Percentiles rank a stretch among this genome's conserved stretches.
These are phyloP conservation scores for Notocelia uddmanniana DNA, from an alignment of 2,888 invertebrate species.

Conservation along the genomic window DNA sequence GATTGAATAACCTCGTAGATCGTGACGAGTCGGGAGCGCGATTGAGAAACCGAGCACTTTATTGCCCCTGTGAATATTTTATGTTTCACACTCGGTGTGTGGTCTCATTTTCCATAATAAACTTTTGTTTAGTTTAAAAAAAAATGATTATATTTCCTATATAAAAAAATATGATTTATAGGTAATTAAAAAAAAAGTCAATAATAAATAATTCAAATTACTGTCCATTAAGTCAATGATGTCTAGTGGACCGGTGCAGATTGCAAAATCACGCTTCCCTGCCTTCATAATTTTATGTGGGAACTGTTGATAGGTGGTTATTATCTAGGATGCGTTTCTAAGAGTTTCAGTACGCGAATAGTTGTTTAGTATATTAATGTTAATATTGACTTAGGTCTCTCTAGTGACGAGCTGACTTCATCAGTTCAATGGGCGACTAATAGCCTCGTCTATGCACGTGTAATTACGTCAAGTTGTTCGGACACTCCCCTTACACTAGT, in stretches of 20 bases:
- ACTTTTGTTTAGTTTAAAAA: conserved; percentile 21
- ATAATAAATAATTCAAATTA: conserved; percentile 5
- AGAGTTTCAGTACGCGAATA: not conserved
- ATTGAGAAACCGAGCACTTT: conserved; percentile 56
- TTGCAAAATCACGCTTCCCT: conserved; percentile 38
- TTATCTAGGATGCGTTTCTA: conserved; percentile 42
- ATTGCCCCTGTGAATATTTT: conserved; percentile 47
- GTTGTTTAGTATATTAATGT: conserved; percentile 13
- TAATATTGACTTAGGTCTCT: conserved; percentile 28
- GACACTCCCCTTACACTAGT: conserved; percentile 49
- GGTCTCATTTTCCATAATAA: conserved; percentile 54
- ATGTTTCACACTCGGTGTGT: conserved; percentile 59
- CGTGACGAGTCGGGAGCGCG: conserved; percentile 53
- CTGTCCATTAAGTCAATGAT: conserved; percentile 8
- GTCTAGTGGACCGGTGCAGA: conserved; percentile 17
- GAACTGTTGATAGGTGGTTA: conserved; percentile 35
- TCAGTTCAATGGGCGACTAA: conserved; percentile 59
- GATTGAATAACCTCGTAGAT: conserved; percentile 52
- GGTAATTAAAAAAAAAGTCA: not conserved
- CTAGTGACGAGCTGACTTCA: conserved; percentile 44
- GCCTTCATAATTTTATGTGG: conserved; percentile 39
- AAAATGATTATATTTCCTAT: not conserved
- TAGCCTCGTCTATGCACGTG: conserved; percentile 58
- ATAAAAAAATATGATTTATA: not conserved
- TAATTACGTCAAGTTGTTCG: conserved; percentile 56